These are phyloP conservation scores for Sterna hirundo DNA, from an alignment of 2,113 vertebrate genomes.

Conservation along the genomic window DNA sequence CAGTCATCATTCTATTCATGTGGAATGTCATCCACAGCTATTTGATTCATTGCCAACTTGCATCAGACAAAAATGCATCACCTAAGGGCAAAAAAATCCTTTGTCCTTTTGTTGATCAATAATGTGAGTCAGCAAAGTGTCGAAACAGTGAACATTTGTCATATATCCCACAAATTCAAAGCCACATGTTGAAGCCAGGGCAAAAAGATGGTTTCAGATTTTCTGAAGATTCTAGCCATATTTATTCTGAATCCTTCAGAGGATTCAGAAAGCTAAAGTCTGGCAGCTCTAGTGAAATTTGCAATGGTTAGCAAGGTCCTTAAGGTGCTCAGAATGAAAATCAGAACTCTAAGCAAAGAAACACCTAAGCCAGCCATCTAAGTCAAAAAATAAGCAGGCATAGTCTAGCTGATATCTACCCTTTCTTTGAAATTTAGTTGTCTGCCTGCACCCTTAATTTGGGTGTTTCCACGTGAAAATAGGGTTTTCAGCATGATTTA, in stretches of 20 bases:
- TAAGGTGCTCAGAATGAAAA: neutral
- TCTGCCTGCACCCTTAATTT: neutral
- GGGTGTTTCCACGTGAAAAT: neutral
- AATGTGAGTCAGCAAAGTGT: neutral
- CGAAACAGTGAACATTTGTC: neutral
- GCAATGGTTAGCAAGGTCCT: neutral
- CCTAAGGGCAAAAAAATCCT: neutral
- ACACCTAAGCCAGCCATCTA: neutral
- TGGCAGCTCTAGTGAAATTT: neutral
- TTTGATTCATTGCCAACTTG: neutral
- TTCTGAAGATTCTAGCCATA: neutral
- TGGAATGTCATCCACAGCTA: neutral
- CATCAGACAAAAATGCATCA: neutral
- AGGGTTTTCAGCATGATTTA: neutral
- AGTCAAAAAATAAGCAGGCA: neutral
- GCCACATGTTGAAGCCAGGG: neutral
- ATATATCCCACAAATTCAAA: neutral
- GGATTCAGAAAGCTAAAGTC: neutral
- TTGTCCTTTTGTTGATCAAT: neutral
- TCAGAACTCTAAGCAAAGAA: neutral
- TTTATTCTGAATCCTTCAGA: neutral
- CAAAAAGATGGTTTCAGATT: neutral
- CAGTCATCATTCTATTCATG: neutral
- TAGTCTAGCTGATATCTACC: neutral
- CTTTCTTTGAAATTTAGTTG: neutral